Evolutionary conservation across 2,113 vertebrate genomes (phyloP).

Genomic region (Sturnus vulgaris): DNA sequence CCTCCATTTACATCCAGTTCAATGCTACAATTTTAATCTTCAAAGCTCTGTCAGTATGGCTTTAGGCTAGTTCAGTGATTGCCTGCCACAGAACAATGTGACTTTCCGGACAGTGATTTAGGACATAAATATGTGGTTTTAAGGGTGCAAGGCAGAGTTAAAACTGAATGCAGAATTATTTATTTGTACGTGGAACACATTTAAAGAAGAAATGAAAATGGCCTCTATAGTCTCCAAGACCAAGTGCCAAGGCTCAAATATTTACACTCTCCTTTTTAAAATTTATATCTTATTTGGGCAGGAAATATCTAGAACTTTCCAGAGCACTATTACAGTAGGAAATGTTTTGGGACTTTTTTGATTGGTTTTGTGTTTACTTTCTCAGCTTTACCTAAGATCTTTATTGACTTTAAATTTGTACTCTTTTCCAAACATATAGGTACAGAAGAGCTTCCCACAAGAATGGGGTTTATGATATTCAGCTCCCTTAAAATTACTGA

Average conservation of each 20-base stretch:
- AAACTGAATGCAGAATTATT: background rate
- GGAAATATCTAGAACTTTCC: background rate
- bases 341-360: background rate
- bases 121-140: background rate
- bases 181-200: background rate
- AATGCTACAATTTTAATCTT: constrained; percentile 24
- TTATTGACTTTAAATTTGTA: background rate
- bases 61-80: constrained; percentile 5
- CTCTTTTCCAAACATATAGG: background rate
- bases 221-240: background rate
- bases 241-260: background rate
- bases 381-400: background rate
- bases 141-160: background rate
- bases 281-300: background rate
- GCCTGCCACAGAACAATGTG: background rate
- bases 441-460: background rate
- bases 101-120: background rate
- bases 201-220: background rate
- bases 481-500: background rate
- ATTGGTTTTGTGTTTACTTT: background rate
- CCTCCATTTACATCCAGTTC: constrained; percentile 16
- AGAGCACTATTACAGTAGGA: background rate
- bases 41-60: constrained; percentile 17
- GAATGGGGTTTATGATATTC: background rate
- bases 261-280: background rate